Evolutionary conservation across 2,888 invertebrate genomes (phyloP), one percentile per base, ranked within the genome.

Genomic region (Himalopsyche anomala): DNA sequence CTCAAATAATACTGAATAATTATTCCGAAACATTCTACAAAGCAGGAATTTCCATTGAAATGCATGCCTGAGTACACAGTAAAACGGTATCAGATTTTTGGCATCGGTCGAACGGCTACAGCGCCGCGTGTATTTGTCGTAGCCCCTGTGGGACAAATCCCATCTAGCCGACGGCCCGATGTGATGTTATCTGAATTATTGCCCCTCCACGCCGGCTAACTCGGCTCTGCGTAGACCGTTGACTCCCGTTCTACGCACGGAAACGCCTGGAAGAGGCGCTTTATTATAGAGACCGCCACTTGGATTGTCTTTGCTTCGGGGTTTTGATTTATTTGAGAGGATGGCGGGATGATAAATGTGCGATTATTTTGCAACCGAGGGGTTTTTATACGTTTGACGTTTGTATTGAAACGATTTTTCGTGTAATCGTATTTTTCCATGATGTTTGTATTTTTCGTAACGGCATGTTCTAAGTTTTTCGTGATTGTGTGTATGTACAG

Each of bases 151-250:
- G 81, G 85, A 85, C 55, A 81, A 42, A 84, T 84, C 81, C 81
- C 81, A 84, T 84, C 81, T 81, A 38, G 84, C 80, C 79, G 51
- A 84, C 79, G 84, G 84, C 85, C 38, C 54, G 51, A 56, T 81
- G 42, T 81, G 85, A 85, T 85, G 81, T 81, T 56, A 85, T 85
- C 85, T 85, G 85, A 85, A 81, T 85, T 85, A 85, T 81, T 55
- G 81, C 74, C 81, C 81, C 81, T 81, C 62, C 80, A 81, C 42
- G 84, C 62, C 62, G 62, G 28, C 62, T 62, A 62, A 62, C 62
- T 62, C 62, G 19, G 28, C 62, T 4, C 62, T 19, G 62, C 62
- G 19, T 19, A 62, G 19, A 62, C 19, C 19, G 62, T 28, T 62
- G 62, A 62, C 28, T 62, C 62, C 19, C 62, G 62, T 15, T 62